phyloP scores from a whole-genome alignment of 2,888 invertebrate species.

The Macrosoma leucophasiata region DNA sequence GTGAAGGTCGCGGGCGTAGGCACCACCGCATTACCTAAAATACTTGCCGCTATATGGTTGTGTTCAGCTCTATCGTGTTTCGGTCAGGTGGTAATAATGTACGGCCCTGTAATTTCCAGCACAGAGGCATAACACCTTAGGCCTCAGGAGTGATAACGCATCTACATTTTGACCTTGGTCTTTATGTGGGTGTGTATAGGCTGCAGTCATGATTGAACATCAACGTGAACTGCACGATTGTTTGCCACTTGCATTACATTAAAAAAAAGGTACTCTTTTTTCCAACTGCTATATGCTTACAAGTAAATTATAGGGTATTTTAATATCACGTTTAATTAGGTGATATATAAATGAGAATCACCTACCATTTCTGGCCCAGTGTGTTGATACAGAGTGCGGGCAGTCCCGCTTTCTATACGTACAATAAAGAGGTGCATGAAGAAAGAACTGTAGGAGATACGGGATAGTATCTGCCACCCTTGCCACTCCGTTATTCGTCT shows the following conservation, averaged over 20 bases:
- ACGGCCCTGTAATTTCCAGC: background rate
- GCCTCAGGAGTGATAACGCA: too few relatives aligned
- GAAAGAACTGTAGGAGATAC: slow-evolving; percentile 25
- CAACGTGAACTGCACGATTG: background rate
- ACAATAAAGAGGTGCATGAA: slow-evolving; percentile 22
- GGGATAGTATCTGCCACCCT: slow-evolving; percentile 21
- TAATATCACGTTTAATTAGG: too few relatives aligned
- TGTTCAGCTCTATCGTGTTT: background rate
- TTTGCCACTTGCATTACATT: background rate
- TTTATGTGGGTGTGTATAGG: too few relatives aligned
- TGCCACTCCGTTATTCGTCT: slow-evolving; percentile 26
- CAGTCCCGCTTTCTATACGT: slow-evolving; percentile 14
- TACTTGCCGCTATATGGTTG: too few relatives aligned
- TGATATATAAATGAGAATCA: too few relatives aligned
- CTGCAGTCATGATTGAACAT: background rate
- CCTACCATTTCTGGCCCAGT: slow-evolving; percentile 26
- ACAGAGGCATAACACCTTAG: too few relatives aligned
- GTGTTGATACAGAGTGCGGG: slow-evolving; percentile 21
- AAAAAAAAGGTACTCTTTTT: slow-evolving; percentile 1
- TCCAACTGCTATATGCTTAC: background rate
- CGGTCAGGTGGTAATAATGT: background rate
- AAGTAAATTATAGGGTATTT: too few relatives aligned
- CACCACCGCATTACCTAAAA: too few relatives aligned
- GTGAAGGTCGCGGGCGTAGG: background rate
- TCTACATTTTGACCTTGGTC: too few relatives aligned